A percentile compares a stretch with the other conserved stretches of the same genome.
phyloP scores from a whole-genome alignment of 2,113 vertebrate species.

The Anthoscopus minutus region DNA sequence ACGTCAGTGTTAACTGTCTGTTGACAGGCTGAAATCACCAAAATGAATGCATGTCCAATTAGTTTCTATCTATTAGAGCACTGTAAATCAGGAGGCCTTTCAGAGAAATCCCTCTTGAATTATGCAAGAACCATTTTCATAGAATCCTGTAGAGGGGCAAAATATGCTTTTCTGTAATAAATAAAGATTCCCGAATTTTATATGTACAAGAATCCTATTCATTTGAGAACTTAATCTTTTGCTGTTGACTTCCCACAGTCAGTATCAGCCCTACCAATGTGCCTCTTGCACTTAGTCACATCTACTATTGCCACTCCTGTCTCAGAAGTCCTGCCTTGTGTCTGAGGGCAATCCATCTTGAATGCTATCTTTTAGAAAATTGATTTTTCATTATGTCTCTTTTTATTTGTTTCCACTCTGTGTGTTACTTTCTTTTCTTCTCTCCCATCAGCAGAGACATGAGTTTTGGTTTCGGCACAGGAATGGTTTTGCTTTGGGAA shows the following conservation, averaged over 20 bases:
- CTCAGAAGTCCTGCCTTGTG: not conserved
- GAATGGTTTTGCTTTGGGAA: not conserved
- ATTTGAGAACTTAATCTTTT: not conserved
- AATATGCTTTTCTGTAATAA: not conserved
- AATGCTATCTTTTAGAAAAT: not conserved
- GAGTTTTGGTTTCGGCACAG: not conserved
- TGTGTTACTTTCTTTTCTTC: not conserved
- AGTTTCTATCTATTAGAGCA: not conserved
- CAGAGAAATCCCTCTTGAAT: not conserved
- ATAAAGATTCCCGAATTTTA: not conserved
- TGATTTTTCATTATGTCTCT: not conserved
- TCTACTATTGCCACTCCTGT: fast-evolving
- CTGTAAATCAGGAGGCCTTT: not conserved
- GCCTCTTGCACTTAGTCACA: not conserved
- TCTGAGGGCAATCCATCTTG: not conserved
- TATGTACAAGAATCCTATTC: not conserved
- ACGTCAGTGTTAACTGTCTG: conserved; percentile 68
- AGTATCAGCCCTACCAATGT: not conserved
- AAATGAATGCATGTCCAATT: not conserved
- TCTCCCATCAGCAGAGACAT: not conserved
- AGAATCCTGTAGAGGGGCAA: not conserved
- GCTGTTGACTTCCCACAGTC: not conserved
- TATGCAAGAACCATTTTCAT: not conserved
- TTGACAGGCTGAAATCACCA: conserved; percentile 69
- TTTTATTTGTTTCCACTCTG: not conserved